phyloP scores from a whole-genome alignment of 2,797 vertebrate genomes.

The Phataginus tetradactyla region DNA sequence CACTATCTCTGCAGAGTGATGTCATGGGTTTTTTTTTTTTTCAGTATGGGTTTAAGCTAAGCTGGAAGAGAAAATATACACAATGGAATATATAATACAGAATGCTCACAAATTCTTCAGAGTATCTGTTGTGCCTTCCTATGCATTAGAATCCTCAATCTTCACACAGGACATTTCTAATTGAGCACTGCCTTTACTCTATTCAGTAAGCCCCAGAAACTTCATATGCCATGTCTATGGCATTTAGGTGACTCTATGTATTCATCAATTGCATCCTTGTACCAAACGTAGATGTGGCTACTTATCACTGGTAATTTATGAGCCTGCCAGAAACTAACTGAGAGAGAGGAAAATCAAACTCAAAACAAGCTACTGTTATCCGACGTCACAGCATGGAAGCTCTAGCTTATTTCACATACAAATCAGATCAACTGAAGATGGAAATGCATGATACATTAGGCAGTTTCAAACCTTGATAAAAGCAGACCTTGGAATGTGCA shows the following conservation, averaged over 20 bases:
- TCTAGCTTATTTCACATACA: slow-evolving; percentile 72
- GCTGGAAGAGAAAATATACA: not conserved
- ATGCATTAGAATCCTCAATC: not conserved
- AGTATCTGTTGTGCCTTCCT: not conserved
- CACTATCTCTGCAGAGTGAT: not conserved
- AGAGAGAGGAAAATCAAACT: slow-evolving; percentile 29
- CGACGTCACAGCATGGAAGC: slow-evolving; percentile 33
- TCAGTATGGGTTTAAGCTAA: not conserved
- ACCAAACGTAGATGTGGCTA: not conserved
- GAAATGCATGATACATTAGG: slow-evolving; percentile 68
- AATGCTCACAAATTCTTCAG: not conserved
- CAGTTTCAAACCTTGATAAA: slow-evolving; percentile 67
- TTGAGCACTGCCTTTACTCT: fast-evolving
- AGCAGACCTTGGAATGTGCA: slow-evolving; percentile 43
- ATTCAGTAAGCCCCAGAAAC: not conserved
- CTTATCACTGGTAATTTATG: slow-evolving; percentile 53
- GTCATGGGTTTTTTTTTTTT: not conserved
- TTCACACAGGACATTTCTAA: not conserved
- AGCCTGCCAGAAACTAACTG: not conserved
- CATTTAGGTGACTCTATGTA: not conserved
- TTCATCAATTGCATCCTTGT: not conserved
- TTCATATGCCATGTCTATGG: not conserved
- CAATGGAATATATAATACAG: not conserved
- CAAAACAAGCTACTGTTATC: slow-evolving; percentile 2
- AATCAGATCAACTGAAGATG: slow-evolving; percentile 69